Evolutionary conservation across 1,140 invertebrate genomes (phyloP).

Genomic region (Zaprionus gabonicus): DNA sequence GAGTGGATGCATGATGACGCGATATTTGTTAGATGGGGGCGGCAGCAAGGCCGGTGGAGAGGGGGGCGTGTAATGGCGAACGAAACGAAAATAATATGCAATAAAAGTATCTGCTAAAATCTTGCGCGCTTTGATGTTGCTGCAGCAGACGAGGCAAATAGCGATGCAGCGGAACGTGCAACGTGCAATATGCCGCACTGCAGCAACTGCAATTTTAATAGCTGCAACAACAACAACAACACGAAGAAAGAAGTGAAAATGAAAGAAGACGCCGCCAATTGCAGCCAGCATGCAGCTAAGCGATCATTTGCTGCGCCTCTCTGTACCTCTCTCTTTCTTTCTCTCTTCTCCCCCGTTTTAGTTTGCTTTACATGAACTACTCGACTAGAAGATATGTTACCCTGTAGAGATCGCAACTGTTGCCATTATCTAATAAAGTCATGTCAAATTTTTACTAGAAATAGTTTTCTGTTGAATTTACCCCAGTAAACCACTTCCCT

Average conservation of each 20-base stretch:
- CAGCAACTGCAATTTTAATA: constrained; percentile 39
- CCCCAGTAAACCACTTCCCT: too few relatives aligned
- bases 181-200: constrained; percentile 26
- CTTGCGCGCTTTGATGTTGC: constrained; percentile 49
- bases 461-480: too few relatives aligned
- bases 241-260: constrained; percentile 1
- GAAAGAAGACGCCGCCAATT: constrained; percentile 25
- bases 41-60: background rate
- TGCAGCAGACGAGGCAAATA: constrained; percentile 18
- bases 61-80: constrained; percentile 13
- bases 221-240: constrained; percentile 11
- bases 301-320: constrained; percentile 26
- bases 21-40: background rate
- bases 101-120: constrained; percentile 44
- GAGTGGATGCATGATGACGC: constrained; percentile 5
- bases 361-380: background rate
- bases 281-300: constrained; percentile 28
- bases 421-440: too few relatives aligned
- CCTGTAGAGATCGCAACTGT: background rate
- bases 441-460: too few relatives aligned
- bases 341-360: background rate
- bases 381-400: background rate
- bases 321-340: background rate
- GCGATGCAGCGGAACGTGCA: constrained; percentile 43
- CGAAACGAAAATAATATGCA: constrained; percentile 55